Base-by-base conservation (phyloP, 2,888 invertebrate genomes). In the Cancer borealis region DNA sequence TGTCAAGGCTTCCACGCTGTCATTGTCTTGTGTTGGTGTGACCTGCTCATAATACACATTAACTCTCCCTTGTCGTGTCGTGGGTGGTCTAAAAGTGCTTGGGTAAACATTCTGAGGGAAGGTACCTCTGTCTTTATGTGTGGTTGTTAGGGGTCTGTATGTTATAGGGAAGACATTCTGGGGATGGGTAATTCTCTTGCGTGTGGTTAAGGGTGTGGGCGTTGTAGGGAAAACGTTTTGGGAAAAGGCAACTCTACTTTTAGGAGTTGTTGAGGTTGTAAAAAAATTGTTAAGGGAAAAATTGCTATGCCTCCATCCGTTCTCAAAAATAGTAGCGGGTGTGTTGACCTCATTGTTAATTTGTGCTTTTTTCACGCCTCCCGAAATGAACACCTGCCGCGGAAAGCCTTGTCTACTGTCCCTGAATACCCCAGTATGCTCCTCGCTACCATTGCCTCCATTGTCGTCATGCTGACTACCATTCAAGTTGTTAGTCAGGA, bases 311-410 rank as follows among this genome's bases (percentile, higher is more conserved):
- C 84, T 84, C 84, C 84, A 84, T 30, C 84, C 84, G 17, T 84
- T 84, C 39, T 84, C 84, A 39, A 84, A 54, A 90, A 54, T 90
- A 14, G 90, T 90, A 26, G 54, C 90, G 14, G 90, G 54, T 90
- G 30, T 90, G 12, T 54, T 54, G 30, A 39, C 60, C 60, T 39
- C 90, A 17, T 30, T 49, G 49, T 39, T 17, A 6, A 17, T 21
- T 90, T 17, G n/a, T n/a, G 26, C 17, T 54, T 84, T 39, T 30
- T 17, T 90, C 30, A 88, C 88, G 3, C 5, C 26, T 17, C 30
- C 49, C 12, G n/a, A 90, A 54, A 5, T 30, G 6, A 30, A 26
- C 54, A 54, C 54, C 26, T 45, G 26, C 60, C 26, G 90, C 30
- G 17, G 30, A 54, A 54, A 26, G 4, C 30, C 10, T 90, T 54